Percentiles rank a stretch among this genome's conserved stretches.
phyloP scores from a whole-genome alignment of 1,140 invertebrate species.

The silkworm (Bombyx mori) region ASM3026992v2 NC_085109.1:1682001-1682500 shows the following conservation, averaged over 20 bases:
- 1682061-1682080: constrained; percentile 27
- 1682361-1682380: constrained; percentile 46
- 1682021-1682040: constrained; percentile 26
- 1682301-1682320: constrained; percentile 57
- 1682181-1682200: constrained; percentile 66
- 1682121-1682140: constrained; percentile 19
- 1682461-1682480: constrained; percentile 19
- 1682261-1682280: constrained; percentile 44
- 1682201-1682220: constrained; percentile 75
- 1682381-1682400: no score
- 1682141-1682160: constrained; percentile 20
- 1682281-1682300: constrained; percentile 48
- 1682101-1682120: constrained; percentile 36
- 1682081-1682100: constrained; percentile 32
- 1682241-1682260: constrained; percentile 66
- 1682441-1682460: no score
- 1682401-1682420: not conserved
- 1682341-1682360: constrained; percentile 64
- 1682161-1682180: constrained; percentile 61
- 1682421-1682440: constrained; percentile 7
- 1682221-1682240: constrained; percentile 76
- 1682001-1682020: constrained; percentile 30
- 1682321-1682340: constrained; percentile 66
- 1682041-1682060: constrained; percentile 47
- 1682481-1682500: constrained; percentile 45